A percentile compares a stretch with the other conserved stretches of the same genome.
These are phyloP conservation scores for Chaitophorus viminalis DNA, from an alignment of 2,888 invertebrate species.

Conservation along the genomic window DNA sequence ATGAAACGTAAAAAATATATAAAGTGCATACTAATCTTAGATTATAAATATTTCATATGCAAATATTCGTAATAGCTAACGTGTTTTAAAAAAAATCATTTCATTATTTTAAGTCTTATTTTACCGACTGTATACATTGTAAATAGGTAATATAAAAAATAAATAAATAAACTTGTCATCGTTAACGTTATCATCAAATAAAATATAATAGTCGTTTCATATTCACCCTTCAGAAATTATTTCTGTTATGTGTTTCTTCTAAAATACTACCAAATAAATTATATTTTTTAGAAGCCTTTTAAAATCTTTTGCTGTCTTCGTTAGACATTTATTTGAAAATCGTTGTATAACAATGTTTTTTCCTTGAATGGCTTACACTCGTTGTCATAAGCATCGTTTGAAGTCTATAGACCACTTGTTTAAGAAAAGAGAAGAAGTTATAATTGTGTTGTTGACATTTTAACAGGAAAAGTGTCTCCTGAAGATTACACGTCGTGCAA, in stretches of 20 bases:
- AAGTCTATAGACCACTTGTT: conserved; percentile 21
- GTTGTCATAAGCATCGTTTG: not conserved
- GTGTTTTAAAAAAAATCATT: too few relatives aligned
- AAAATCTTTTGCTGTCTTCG: not conserved
- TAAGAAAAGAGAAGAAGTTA: conserved; percentile 20
- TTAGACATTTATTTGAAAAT: not conserved
- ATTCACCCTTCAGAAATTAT: conserved; percentile 21
- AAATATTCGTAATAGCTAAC: too few relatives aligned
- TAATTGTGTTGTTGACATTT: conserved; percentile 34
- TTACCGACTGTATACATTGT: too few relatives aligned
- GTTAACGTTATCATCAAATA: not conserved
- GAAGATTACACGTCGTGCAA: not conserved
- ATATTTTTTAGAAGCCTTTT: not conserved
- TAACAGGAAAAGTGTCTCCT: conserved; percentile 6
- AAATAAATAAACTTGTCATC: not conserved
- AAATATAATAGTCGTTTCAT: not conserved
- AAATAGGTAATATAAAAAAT: too few relatives aligned
- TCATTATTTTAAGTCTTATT: too few relatives aligned
- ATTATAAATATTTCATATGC: too few relatives aligned
- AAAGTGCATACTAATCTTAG: too few relatives aligned
- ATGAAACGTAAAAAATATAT: too few relatives aligned
- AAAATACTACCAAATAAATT: not conserved
- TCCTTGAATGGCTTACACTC: not conserved
- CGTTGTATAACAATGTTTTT: conserved; percentile 1
- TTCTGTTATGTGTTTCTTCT: conserved; percentile 7